Evolutionary conservation across 2,113 vertebrate genomes (phyloP).

Genomic region (Cyprinodon tularosa): DNA sequence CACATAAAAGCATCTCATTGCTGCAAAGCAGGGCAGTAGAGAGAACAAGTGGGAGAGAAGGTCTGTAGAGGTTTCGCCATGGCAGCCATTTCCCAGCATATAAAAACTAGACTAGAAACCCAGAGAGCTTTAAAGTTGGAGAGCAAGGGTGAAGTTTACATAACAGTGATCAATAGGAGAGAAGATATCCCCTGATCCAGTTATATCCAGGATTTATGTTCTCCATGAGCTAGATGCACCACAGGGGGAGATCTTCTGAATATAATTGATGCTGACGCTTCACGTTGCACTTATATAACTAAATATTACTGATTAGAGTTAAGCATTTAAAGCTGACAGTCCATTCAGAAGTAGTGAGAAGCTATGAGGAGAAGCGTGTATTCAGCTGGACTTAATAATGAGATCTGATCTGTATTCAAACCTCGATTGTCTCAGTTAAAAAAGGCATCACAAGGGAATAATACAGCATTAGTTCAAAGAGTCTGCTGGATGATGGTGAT

Average conservation of each 20-base stretch:
- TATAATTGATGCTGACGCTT: conserved; percentile 59
- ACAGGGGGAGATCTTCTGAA: conserved; percentile 45
- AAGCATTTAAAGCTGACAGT: conserved; percentile 20
- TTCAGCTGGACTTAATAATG: background rate
- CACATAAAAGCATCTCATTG: conserved; percentile 73
- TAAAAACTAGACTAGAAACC: conserved; percentile 24
- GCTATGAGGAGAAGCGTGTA: background rate
- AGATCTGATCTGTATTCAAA: conserved; percentile 20
- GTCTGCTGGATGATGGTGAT: conserved; percentile 40
- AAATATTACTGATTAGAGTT: conserved; percentile 45
- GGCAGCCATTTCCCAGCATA: conserved; percentile 65
- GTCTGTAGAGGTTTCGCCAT: conserved; percentile 60
- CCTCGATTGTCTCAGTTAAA: conserved; percentile 12
- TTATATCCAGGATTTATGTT: conserved; percentile 41
- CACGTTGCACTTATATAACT: conserved; percentile 61
- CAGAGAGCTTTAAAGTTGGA: conserved; percentile 20
- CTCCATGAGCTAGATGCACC: conserved; percentile 32
- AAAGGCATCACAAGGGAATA: conserved; percentile 11
- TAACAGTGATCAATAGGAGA: conserved; percentile 56
- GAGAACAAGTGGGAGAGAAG: conserved; percentile 61
- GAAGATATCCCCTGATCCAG: conserved; percentile 45
- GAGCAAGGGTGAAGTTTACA: conserved; percentile 34
- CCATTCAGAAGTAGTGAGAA: background rate
- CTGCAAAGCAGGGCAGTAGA: conserved; percentile 64
- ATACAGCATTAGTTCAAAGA: conserved; percentile 13